Conservation (phyloP, 2,888 invertebrate genomes). For the Andrena bucephala region DNA sequence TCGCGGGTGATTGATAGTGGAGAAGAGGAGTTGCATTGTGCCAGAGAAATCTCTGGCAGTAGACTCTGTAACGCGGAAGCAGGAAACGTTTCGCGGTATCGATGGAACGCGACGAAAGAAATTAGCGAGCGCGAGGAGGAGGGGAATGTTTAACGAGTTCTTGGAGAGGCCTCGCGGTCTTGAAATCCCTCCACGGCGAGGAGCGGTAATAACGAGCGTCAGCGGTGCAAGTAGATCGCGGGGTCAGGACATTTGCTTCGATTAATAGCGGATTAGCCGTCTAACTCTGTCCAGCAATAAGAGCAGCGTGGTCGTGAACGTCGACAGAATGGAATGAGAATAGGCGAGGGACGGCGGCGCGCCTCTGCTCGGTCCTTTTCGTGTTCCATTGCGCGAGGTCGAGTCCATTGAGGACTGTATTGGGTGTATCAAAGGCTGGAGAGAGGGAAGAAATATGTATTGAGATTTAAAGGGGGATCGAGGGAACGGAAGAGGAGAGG, state of each 20-base stretch:
- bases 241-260: constrained; percentile 57
- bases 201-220: constrained; percentile 43
- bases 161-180: constrained; percentile 28
- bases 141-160: constrained; percentile 31
- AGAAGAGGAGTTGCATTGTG: background rate
- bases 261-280: constrained; percentile 53
- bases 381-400: background rate
- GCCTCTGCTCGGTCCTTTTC: background rate
- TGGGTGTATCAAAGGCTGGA: background rate
- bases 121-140: background rate
- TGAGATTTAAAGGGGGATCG: no score
- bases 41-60: background rate
- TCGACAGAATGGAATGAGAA: constrained; percentile 49
- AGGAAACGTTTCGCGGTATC: constrained; percentile 15
- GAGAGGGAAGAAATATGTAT: no score
- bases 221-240: constrained; percentile 45
- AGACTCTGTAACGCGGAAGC: constrained; percentile 38
- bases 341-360: constrained; percentile 34
- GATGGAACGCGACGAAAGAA: constrained; percentile 20
- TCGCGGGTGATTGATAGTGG: no score
- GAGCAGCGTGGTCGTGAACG: constrained; percentile 46
- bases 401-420: no score
- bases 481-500: background rate
- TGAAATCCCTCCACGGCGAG: constrained; percentile 38
- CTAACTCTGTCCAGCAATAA: constrained; percentile 53